phyloP scores from a whole-genome alignment of 2,797 vertebrate species.

The Cryptoprocta ferox region DNA sequence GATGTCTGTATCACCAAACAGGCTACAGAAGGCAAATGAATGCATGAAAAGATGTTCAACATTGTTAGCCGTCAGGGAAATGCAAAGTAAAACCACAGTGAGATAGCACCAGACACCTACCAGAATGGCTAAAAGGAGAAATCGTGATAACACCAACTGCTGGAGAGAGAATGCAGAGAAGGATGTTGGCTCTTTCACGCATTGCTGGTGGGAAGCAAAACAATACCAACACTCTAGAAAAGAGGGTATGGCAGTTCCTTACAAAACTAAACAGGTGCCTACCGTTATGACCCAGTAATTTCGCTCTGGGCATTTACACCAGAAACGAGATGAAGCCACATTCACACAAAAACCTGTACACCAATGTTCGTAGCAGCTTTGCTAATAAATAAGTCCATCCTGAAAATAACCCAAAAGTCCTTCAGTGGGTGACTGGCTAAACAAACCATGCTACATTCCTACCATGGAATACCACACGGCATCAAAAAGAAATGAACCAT shows the following conservation, averaged over 20 bases:
- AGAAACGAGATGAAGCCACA: not conserved
- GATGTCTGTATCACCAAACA: not conserved
- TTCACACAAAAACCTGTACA: not conserved
- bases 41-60: not conserved
- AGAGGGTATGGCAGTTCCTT: not conserved
- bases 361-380: not conserved
- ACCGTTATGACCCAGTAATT: not conserved
- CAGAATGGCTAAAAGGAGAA: not conserved
- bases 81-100: slow-evolving; percentile 19
- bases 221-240: not conserved
- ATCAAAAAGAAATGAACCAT: slow-evolving; percentile 10
- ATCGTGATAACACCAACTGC: not conserved
- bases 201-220: not conserved
- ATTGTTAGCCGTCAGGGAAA: not conserved
- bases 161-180: not conserved
- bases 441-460: not conserved
- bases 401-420: not conserved
- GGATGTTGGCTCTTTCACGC: not conserved
- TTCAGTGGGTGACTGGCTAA: not conserved
- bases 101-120: not conserved
- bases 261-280: not conserved
- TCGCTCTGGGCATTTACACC: not conserved
- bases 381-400: not conserved
- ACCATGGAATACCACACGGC: not conserved
- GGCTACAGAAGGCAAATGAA: not conserved